Evolutionary conservation across 2,113 vertebrate genomes (phyloP).

Genomic region (Saccopteryx bilineata): DNA sequence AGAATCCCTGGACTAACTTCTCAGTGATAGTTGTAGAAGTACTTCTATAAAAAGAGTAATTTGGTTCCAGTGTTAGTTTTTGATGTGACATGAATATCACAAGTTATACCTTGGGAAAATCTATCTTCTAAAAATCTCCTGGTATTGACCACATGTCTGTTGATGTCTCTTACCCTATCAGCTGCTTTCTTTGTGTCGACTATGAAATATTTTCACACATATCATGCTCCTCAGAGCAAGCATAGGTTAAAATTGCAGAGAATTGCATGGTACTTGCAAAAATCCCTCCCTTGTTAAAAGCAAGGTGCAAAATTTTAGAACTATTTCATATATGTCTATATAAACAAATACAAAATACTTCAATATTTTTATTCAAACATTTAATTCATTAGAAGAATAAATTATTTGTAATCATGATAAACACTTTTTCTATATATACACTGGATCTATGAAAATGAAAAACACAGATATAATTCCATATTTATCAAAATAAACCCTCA

Average conservation of each 20-base stretch:
- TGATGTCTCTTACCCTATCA: background rate
- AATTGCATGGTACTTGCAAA: background rate
- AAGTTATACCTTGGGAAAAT: constrained; percentile 51
- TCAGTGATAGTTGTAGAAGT: background rate
- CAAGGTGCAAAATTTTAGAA: background rate
- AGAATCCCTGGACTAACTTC: constrained; percentile 35
- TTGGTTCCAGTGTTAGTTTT: constrained; percentile 54
- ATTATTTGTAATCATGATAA: background rate
- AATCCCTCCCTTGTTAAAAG: background rate
- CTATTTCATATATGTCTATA: background rate
- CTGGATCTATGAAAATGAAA: background rate
- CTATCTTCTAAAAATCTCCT: constrained; percentile 56
- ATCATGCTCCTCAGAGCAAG: background rate
- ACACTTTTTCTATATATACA: background rate
- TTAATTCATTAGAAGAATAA: background rate
- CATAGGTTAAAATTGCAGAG: background rate
- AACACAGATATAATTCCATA: background rate
- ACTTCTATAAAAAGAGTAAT: constrained; percentile 57
- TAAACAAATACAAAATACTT: background rate
- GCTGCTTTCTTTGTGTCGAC: background rate
- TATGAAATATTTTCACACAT: background rate
- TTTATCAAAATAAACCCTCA: background rate
- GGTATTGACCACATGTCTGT: constrained; percentile 35
- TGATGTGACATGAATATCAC: constrained; percentile 61
- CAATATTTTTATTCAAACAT: background rate